Evolutionary conservation across 2,888 invertebrate species (phyloP), one percentile per base, ranked within the genome.

Genomic region (Limenitis camilla): DNA sequence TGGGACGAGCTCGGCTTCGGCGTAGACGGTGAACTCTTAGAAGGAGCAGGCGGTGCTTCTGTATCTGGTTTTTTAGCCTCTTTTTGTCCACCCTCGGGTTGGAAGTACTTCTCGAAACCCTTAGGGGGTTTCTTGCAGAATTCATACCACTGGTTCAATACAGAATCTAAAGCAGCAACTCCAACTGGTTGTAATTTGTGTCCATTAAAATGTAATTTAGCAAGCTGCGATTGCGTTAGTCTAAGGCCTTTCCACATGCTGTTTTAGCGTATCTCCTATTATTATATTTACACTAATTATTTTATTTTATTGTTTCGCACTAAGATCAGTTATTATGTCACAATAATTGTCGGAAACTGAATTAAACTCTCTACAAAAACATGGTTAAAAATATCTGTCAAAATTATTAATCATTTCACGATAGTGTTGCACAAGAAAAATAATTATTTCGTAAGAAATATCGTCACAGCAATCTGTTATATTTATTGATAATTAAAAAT

Each of bases 21-120:
- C 5, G 84, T 64, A 5, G 84, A 69, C 8, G 82, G 74, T 40
- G 83, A 68, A 60, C 77, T 79, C 70, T 85, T 83, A 8, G 87
- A 73, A 1, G 88, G 76, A 48, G 84, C 67, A 10, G 86, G 76
- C 8, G 77, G 61, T 38, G 74, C 78, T 67, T 79, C 81, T 65
- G 81, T 79, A 40, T 75, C 77, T 29, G 76, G 62, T 27, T 64
- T 71, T 70, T 89, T 88, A 6, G 70, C 62, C 42, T 82, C 76
- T 70, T 89, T 89, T 41, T 88, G 80, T 61, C 81, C 73, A 38
- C 84, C 76, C 27, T 90, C 89, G 6, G 92, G 92, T 69, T 92
- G 91, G 67, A 95, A 97, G 77, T 94, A 97, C 71, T 97, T 97
- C 73, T 96, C 97, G 78, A 97, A 97, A 1, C 97, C 97, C 81